Conservation (phyloP, 2,113 vertebrate species). For the Apaloderma vittatum region DNA sequence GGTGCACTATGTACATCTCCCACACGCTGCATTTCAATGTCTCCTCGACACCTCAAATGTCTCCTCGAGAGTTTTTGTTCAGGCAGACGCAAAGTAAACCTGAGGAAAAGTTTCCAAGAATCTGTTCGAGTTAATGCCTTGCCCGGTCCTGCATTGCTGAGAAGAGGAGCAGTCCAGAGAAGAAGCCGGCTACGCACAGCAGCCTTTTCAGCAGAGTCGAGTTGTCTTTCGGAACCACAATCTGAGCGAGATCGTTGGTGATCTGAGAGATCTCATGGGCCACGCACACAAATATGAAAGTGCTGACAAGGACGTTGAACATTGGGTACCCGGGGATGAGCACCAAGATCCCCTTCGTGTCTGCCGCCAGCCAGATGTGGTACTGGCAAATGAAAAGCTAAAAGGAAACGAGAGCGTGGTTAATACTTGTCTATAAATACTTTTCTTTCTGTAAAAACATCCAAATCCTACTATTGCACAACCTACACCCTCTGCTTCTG, state of each 20-base stretch:
- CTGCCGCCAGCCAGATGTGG: constrained; percentile 97
- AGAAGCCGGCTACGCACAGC: constrained; percentile 80
- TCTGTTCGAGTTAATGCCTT: constrained; percentile 49
- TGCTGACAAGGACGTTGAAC: constrained; percentile 94
- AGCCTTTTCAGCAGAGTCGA: constrained; percentile 88
- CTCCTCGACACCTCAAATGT: neutral
- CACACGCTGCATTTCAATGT: constrained; percentile 30
- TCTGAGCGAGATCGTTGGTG: constrained; percentile 95
- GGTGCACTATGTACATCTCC: constrained; percentile 58
- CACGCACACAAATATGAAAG: constrained; percentile 97
- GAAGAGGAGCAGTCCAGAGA: constrained; percentile 84
- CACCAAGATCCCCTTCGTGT: constrained; percentile 95
- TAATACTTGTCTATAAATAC: neutral
- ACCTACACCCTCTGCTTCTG: neutral
- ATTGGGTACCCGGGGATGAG: constrained; percentile 94
- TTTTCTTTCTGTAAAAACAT: neutral
- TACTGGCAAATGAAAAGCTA: constrained; percentile 99
- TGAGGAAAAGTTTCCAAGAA: constrained; percentile 24
- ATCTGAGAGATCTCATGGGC: constrained; percentile 97
- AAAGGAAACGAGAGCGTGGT: neutral
- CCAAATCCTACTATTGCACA: neutral
- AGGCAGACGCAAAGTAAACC: constrained; percentile 46
- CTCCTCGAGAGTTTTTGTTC: constrained; percentile 49
- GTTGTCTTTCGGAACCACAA: constrained; percentile 94
- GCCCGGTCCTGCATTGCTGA: constrained; percentile 79